Evolutionary conservation across 2,888 invertebrate genomes (phyloP), one percentile per base, ranked within the genome.

Genomic region (Epistrophe grossulariae): DNA sequence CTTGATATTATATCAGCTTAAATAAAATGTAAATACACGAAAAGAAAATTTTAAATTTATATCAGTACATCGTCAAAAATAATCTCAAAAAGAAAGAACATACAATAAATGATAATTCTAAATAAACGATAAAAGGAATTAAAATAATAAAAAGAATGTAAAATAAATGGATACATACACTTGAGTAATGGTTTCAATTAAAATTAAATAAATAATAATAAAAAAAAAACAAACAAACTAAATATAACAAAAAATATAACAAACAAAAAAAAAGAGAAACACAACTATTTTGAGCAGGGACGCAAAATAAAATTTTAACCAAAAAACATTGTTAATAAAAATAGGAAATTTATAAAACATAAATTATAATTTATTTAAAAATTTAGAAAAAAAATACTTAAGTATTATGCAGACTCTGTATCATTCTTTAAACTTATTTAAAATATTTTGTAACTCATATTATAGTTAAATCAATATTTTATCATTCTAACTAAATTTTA

Each of bases 231-330:
- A 2, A 24, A 24, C n/a, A 24, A 24, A 77, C 60, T 64, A 62
- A 17, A 64, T 9, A 50, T 40, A 40, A 57, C 10, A 80, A 40
- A 68, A 31, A 66, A 43, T 74, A 19, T 13, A 79, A 45, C 31
- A 28, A 68, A 64, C 76, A 50, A 66, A 57, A 64, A 68, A 74
- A 68, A 74, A 78, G 52, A 38, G 57, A 81, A 72, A 73, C 52
- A 87, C 73, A 78, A 84, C 77, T 89, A 81, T 88, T 88, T 79
- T 89, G 85, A 88, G 89, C 89, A 89, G 89, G 89, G 89, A 89
- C 88, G 78, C 84, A 89, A 89, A 79, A 88, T 81, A 82, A 88
- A 79, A 81, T 83, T 70, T 70, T 72, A 59, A 87, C 81, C 40
- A 78, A 79, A 78, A 79, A 59, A 64, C 68, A 79, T 76, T 68